Conservation (phyloP, 2,888 invertebrate species). For the Tetranychus truncatus region DNA sequence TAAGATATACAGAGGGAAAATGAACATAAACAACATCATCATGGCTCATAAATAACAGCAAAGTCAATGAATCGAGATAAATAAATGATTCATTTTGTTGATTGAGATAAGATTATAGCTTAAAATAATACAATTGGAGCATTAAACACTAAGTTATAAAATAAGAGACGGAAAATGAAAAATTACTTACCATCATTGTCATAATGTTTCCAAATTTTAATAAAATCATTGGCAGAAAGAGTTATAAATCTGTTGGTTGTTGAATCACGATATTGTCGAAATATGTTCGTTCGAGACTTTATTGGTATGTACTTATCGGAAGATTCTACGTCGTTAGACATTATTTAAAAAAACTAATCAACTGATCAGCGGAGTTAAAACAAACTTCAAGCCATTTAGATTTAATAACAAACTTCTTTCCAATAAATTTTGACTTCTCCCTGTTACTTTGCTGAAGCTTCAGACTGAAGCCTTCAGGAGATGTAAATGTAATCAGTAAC, state of each 20-base stretch:
- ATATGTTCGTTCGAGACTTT: neutral
- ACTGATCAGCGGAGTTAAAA: neutral
- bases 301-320: neutral
- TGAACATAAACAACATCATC: neutral
- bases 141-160: neutral
- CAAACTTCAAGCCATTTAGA: neutral
- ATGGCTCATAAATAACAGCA: neutral
- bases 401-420: no score
- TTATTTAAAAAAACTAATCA: neutral
- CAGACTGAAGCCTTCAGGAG: no score
- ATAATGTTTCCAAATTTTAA: conserved; percentile 3
- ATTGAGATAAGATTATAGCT: neutral
- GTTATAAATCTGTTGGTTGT: neutral
- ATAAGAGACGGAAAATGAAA: neutral
- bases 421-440: no score
- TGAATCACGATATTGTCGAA: conserved; percentile 5
- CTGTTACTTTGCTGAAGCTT: no score
- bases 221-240: neutral
- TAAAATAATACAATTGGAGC: no score
- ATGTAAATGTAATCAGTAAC: no score
- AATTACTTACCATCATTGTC: conserved; percentile 2
- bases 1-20: neutral
- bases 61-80: neutral
- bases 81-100: neutral
- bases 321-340: neutral